phyloP scores from a whole-genome alignment of 2,797 vertebrate genomes.

The Tapirus indicus region DNA sequence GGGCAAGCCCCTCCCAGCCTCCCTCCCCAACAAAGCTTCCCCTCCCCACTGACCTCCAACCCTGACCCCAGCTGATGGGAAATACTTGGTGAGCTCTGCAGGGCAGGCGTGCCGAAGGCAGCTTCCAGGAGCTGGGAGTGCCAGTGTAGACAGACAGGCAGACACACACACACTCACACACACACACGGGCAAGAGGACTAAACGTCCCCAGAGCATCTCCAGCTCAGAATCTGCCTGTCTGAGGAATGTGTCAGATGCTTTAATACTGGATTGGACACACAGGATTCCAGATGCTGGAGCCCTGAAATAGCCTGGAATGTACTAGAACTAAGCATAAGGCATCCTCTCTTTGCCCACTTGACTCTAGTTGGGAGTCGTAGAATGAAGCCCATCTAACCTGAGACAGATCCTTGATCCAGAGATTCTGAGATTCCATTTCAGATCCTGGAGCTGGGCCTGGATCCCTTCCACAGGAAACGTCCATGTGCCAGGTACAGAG shows the following conservation, averaged over 20 bases:
- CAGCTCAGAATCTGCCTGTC: neutral
- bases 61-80: neutral
- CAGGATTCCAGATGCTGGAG: neutral
- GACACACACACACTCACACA: fast-evolving
- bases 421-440: neutral
- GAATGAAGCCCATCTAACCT: neutral
- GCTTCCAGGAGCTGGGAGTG: neutral
- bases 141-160: fast-evolving
- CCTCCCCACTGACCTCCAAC: neutral
- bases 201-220: neutral
- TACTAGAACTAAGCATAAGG: constrained; percentile 78
- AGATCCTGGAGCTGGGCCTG: neutral
- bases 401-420: neutral
- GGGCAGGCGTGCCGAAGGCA: neutral
- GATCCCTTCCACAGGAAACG: neutral
- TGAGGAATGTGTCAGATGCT: neutral
- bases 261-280: constrained; percentile 59
- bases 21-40: neutral
- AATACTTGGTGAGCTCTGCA: neutral
- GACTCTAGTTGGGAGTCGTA: fast-evolving
- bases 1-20: neutral
- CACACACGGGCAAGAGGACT: neutral
- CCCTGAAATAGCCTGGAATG: constrained; percentile 63
- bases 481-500: neutral
- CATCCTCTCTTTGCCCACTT: constrained; percentile 47